These are phyloP conservation scores for Sylvia borin DNA, from an alignment of 2,797 vertebrate genomes.

Conservation along the genomic window DNA sequence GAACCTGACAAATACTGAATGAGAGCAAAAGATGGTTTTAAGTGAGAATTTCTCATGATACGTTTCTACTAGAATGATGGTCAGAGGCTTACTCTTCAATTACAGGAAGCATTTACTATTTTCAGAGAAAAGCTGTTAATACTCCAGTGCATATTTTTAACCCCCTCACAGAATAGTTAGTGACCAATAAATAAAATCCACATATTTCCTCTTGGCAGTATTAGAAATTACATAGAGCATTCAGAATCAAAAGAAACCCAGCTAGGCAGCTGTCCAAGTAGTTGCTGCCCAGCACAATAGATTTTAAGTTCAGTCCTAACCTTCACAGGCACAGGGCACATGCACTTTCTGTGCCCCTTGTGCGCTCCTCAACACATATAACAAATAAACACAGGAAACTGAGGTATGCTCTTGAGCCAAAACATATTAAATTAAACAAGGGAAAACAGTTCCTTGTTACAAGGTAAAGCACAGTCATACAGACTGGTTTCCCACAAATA, in stretches of 20 bases:
- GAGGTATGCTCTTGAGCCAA: neutral
- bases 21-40: slow-evolving; percentile 26
- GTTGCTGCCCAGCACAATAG: neutral
- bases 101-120: neutral
- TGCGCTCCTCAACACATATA: neutral
- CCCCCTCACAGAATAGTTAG: neutral
- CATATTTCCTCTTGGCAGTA: neutral
- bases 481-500: neutral
- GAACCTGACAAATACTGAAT: slow-evolving; percentile 88
- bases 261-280: neutral
- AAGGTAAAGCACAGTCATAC: neutral
- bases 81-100: neutral
- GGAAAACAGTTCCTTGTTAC: neutral
- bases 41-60: neutral
- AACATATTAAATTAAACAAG: neutral
- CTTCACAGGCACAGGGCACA: neutral
- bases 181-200: neutral
- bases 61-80: neutral
- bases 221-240: neutral
- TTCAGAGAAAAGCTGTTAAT: neutral
- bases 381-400: neutral
- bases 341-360: neutral
- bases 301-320: neutral
- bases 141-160: neutral
- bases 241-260: neutral